Evolutionary conservation across 2,113 vertebrate genomes (phyloP), one percentile per base, ranked within the genome.

Genomic region (Carassius carassius): DNA sequence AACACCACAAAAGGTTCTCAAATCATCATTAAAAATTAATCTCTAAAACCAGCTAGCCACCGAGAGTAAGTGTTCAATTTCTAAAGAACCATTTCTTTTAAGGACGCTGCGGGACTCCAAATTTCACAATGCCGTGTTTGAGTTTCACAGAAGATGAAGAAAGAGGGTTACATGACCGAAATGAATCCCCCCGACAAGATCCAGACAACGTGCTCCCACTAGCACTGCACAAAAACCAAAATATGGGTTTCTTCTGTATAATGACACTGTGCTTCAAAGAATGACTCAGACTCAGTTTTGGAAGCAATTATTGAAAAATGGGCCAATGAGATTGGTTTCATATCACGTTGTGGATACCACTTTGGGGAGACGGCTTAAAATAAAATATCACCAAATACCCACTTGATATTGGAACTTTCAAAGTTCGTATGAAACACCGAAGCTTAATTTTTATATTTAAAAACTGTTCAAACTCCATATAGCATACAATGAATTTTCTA

Each of bases 301-400:
- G 25, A 81, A 81, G 79, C 63, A 81, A 69, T 81, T 81, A 81
- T 69, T 44, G 63, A 65, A 81, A 79, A 81, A 69, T 81, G 79
- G 79, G 79, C 60, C 44, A 81, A 81, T 81, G 25, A 69, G 63
- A 69, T 81, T 69, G 79, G 79, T 69, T 81, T 81, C 79, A 69
- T 54, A 35, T 69, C 19, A 80, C 13, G 11, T 47, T 79, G 47
- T 80, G 23, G 78, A 80, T 65, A 11, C 41, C 37, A 80, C 78
- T 25, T 65, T 47, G 21, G 78, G 78, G 78, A 79, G 37, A 78
- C 9, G 75, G 35, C 63, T 69, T 81, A 54, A 81, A 81, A 67
- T 67, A 67, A 81, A 81, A 65, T 65, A 25, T 69, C 13, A 44
- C 25, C 29, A 51, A 69, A 81, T 21, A 32, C n/a, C 44, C 58